Evolutionary conservation across 2,113 vertebrate genomes (phyloP).

Genomic region (Hippolais icterina): DNA sequence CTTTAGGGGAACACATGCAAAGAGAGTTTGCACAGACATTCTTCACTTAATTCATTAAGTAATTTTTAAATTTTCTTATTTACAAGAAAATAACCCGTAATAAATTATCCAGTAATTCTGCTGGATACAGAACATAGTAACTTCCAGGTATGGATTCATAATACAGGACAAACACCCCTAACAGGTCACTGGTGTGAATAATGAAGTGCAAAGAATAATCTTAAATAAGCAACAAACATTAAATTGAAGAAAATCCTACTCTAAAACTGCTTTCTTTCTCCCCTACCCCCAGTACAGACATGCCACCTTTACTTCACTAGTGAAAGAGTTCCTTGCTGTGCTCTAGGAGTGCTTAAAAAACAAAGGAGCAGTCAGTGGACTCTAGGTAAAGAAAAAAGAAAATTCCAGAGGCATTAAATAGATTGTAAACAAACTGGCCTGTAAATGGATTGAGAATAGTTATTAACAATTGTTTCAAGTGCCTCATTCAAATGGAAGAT

Average conservation of each 20-base stretch:
- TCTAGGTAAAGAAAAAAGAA: background rate
- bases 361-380: background rate
- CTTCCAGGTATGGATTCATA: background rate
- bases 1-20: background rate
- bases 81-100: background rate
- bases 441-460: background rate
- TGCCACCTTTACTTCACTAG: background rate
- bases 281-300: background rate
- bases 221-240: background rate
- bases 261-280: background rate
- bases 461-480: constrained; percentile 44
- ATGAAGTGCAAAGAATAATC: background rate
- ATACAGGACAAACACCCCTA: background rate
- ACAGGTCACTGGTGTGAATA: background rate
- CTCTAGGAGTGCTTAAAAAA: background rate
- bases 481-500: background rate
- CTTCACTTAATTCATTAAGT: background rate
- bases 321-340: background rate
- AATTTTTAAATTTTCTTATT: background rate
- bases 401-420: background rate
- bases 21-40: background rate
- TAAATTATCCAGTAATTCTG: background rate
- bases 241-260: background rate
- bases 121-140: background rate
- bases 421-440: background rate